Evolutionary conservation across 2,797 vertebrate genomes (phyloP).

Genomic region (Poeciliopsis turneri): DNA sequence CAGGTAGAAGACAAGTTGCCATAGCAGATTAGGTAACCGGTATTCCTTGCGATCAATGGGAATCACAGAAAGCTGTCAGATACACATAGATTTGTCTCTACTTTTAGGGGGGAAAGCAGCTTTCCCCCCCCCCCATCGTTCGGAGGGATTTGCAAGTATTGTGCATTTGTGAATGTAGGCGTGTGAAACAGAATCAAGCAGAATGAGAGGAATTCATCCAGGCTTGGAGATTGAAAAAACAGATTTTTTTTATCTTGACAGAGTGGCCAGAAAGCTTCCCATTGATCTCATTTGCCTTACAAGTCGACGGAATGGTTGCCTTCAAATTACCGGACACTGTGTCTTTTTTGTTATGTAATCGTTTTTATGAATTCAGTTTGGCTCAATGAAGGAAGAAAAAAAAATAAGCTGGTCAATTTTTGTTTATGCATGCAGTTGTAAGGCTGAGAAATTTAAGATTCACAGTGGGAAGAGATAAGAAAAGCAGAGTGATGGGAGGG

Average conservation of each 20-base stretch:
- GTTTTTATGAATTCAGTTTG: conserved; percentile 35
- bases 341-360: conserved; percentile 51
- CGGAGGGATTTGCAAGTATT: conserved; percentile 39
- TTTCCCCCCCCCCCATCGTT: conserved; percentile 27
- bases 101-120: conserved; percentile 38
- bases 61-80: conserved; percentile 19
- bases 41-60: conserved; percentile 24
- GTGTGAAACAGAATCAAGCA: conserved; percentile 60
- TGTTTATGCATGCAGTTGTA: conserved; percentile 15
- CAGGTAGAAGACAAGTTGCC: conserved; percentile 77
- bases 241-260: conserved; percentile 54
- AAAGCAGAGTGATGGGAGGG: conserved; percentile 1
- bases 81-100: conserved; percentile 32
- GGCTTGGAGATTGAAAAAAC: conserved; percentile 58
- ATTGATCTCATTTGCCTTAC: conserved; percentile 36
- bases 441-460: conserved; percentile 16
- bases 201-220: conserved; percentile 61
- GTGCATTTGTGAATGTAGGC: conserved; percentile 51
- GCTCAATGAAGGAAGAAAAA: not conserved
- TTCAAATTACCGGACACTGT: conserved; percentile 35
- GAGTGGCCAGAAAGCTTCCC: conserved; percentile 59
- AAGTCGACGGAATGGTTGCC: conserved; percentile 22
- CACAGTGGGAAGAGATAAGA: conserved; percentile 15
- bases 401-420: conserved; percentile 6
- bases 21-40: conserved; percentile 51